Percentiles rank a stretch among this genome's conserved stretches.
Evolutionary conservation across 2,797 vertebrate species (phyloP).

Genomic region (Avahi laniger): DNA sequence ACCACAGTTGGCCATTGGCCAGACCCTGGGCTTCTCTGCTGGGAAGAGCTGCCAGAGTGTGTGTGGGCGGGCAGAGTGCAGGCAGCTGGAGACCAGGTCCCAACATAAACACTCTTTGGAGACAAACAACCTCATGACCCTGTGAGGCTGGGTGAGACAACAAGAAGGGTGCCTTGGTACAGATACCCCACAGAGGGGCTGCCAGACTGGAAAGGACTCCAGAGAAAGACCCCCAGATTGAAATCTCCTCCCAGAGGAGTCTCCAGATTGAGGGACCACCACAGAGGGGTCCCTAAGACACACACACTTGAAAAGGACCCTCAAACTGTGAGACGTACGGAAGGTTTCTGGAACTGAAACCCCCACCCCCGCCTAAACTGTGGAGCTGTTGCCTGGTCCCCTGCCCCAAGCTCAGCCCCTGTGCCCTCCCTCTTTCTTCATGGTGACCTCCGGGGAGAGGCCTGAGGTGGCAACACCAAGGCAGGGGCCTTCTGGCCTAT

Average conservation of each 20-base stretch:
- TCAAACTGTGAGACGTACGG: not conserved
- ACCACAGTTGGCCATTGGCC: not conserved
- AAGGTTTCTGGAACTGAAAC: not conserved
- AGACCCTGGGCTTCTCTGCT: not conserved
- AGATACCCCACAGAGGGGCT: not conserved
- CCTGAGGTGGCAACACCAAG: not conserved
- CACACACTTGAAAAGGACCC: not conserved
- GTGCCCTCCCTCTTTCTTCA: not conserved
- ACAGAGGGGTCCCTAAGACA: not conserved
- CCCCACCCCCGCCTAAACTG: not conserved
- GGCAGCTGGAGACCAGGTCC: not conserved
- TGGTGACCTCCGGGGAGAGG: not conserved
- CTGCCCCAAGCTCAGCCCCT: not conserved
- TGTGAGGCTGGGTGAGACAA: not conserved
- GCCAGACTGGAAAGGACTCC: not conserved
- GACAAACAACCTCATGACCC: not conserved
- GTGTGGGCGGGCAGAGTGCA: not conserved
- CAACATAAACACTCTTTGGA: conserved; percentile 20
- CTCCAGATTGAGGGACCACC: not conserved
- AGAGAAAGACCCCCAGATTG: not conserved
- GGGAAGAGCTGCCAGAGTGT: not conserved
- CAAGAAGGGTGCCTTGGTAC: not conserved
- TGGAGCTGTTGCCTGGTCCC: not conserved
- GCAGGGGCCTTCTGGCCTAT: not conserved
- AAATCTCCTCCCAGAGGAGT: not conserved